Conservation (phyloP, 2,888 invertebrate genomes). For the Encarsia formosa region DNA sequence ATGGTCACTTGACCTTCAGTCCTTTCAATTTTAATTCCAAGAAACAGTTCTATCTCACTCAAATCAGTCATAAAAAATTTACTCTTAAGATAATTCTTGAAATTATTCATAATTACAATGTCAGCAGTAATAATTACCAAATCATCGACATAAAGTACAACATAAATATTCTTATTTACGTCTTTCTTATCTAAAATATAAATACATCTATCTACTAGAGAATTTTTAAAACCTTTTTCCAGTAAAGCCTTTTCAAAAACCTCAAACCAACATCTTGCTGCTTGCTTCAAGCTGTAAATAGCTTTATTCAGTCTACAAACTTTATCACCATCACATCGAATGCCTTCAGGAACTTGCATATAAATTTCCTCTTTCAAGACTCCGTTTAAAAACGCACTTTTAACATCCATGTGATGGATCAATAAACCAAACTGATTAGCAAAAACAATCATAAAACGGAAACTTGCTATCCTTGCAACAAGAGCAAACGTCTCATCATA, state of each 20-base stretch:
- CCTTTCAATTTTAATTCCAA: constrained; percentile 6
- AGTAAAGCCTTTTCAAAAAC: constrained; percentile 14
- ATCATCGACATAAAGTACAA: constrained; percentile 5
- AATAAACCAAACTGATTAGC: constrained; percentile 23
- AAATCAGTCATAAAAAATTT: constrained; percentile 14
- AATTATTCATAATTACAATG: constrained; percentile 9
- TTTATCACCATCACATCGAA: no score
- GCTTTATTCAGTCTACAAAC: no score
- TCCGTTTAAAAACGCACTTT: background rate
- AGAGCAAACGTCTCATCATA: constrained; percentile 1
- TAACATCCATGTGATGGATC: constrained; percentile 26
- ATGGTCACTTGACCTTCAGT: constrained; percentile 7
- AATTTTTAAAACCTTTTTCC: background rate
- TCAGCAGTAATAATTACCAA: constrained; percentile 4
- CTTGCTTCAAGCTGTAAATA: no score
- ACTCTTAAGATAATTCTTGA: constrained; percentile 12
- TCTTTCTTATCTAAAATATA: background rate
- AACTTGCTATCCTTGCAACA: constrained; percentile 21
- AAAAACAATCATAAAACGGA: constrained; percentile 24
- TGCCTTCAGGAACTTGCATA: no score
- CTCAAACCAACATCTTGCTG: constrained; percentile 23
- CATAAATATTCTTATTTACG: background rate
- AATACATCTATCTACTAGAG: background rate
- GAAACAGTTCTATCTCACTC: no score
- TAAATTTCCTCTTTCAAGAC: constrained; percentile 32